Conservation (phyloP, 1,140 invertebrate genomes). For the Neocloeon triangulifer region DNA sequence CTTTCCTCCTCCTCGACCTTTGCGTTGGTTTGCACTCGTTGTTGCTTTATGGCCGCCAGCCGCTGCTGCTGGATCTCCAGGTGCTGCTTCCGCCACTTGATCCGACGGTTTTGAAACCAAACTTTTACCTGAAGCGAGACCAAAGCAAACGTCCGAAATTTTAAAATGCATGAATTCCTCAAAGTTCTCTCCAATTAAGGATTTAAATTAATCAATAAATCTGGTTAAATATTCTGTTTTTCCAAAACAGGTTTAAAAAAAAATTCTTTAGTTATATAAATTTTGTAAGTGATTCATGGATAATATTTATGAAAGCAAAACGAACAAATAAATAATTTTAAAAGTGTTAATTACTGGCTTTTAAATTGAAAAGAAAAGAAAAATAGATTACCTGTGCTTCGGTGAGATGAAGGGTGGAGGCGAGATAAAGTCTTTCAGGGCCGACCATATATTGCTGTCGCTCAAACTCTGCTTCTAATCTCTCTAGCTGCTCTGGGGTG, state of each 20-base stretch:
- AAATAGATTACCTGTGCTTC: slow-evolving; percentile 53
- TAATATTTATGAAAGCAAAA: background rate
- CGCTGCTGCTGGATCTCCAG: slow-evolving; percentile 75
- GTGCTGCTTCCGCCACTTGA: slow-evolving; percentile 89
- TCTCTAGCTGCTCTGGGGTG: slow-evolving; percentile 77
- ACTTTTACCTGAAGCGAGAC: slow-evolving; percentile 77
- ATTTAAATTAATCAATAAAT: too few species aligned
- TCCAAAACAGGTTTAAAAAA: too few species aligned
- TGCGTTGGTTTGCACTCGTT: slow-evolving; percentile 18
- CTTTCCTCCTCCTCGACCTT: slow-evolving; percentile 13
- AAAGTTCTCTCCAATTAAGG: too few species aligned
- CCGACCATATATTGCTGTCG: slow-evolving; percentile 91
- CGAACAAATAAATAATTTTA: background rate
- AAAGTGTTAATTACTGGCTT: too few species aligned
- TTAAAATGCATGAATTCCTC: too few species aligned
- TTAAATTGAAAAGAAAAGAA: too few species aligned
- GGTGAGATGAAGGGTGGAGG: slow-evolving; percentile 64
- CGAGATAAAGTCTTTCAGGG: slow-evolving; percentile 71
- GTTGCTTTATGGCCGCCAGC: slow-evolving; percentile 50
- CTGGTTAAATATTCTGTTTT: too few species aligned
- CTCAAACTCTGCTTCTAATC: slow-evolving; percentile 78
- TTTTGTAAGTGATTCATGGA: background rate
- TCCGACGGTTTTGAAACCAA: slow-evolving; percentile 91
- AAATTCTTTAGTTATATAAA: too few species aligned
- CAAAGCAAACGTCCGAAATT: too few species aligned